A percentile compares a stretch with the other conserved stretches of the same genome.
Conservation (phyloP, 2,113 vertebrate species). For the Struthio camelus region DNA sequence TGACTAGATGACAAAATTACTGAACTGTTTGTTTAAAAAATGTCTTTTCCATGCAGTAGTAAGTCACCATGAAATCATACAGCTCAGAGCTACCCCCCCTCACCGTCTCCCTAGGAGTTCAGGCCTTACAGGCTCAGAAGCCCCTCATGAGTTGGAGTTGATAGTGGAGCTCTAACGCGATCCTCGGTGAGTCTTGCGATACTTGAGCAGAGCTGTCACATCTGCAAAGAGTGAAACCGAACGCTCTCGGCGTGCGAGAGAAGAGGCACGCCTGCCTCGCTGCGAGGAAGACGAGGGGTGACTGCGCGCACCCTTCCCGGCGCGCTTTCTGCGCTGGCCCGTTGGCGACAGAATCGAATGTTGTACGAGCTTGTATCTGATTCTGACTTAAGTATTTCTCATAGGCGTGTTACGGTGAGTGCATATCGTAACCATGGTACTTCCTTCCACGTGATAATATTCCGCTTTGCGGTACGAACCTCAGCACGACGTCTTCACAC, state of each 20-base stretch:
- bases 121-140: background rate
- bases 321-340: fast-evolving
- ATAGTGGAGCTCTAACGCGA: background rate
- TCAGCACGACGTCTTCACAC: background rate
- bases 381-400: no score
- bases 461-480: background rate
- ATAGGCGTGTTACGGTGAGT: no score
- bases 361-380: fast-evolving
- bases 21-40: background rate
- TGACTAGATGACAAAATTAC: background rate
- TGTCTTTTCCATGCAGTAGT: background rate
- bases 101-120: background rate
- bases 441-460: fast-evolving
- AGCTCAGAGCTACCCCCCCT: background rate
- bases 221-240: background rate
- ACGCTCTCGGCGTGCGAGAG: fast-evolving
- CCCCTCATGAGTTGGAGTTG: background rate
- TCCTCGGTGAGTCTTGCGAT: background rate
- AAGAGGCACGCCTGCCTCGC: fast-evolving
- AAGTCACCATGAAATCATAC: background rate
- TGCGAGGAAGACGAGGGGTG: background rate
- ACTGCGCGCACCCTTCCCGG: fast-evolving
- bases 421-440: fast-evolving
- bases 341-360: fast-evolving
- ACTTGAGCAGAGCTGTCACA: background rate